Evolutionary conservation across 2,888 invertebrate species (phyloP), one percentile per base, ranked within the genome.

Genomic region (Agrypnus murinus): DNA sequence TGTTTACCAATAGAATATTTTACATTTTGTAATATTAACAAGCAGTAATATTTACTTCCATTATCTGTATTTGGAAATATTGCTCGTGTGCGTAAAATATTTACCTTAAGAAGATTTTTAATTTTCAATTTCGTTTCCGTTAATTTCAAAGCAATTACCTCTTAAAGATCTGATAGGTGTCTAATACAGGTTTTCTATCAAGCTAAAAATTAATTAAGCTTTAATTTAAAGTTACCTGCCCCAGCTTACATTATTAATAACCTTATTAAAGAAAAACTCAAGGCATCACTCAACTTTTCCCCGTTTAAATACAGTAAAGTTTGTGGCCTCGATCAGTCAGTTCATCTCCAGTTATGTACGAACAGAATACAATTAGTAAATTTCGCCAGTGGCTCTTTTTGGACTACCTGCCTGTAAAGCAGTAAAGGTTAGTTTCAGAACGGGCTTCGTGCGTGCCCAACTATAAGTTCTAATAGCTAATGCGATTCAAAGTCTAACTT

Each of bases 401-500:
- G 65, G 60, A 65, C 63, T 65, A 31, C 58, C 14, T 58, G 55
- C 58, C 14, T 58, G 55, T 19, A 57, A 46, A 58, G 59, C 31
- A 36, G 36, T 9, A 43, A 65, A 62, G 36, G 58, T 65, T 69
- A 25, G 25, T 25, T 25, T 25, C 25, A 5, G 25, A 25, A 25
- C 25, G 25, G 40, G 48, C 59, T 32, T 60, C 36, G 58, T 65
- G 70, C 70, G 70, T 70, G 70, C 70, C 65, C 60, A 53, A 43
- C 62, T 70, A 60, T 59, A 70, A 70, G 65, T 70, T 70, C 70
- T 65, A 70, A 70, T 70, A 69, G 59, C 58, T 69, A 69, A 69
- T 64, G 65, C 62, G 70, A 65, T 70, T 62, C 60, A 55, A 70
- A 60, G 53, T 65, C 60, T 38, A 65, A 70, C 50, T 67, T 67